phyloP scores from a whole-genome alignment of 2,113 vertebrate genomes.

The Hemichromis elongatus region DNA sequence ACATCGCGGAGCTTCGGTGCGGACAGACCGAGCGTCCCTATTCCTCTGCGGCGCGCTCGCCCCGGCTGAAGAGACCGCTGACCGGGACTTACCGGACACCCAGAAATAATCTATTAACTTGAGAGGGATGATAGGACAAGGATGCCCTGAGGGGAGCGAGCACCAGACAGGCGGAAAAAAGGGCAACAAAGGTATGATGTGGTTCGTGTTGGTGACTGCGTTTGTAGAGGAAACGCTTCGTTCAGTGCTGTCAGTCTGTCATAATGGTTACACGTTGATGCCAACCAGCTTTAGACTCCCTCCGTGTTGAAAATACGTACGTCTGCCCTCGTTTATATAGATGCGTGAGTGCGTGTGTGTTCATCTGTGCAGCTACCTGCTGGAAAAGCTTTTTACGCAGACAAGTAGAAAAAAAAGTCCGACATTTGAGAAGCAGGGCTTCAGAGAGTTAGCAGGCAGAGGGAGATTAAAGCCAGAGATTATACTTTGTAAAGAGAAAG shows the following conservation, averaged over 20 bases:
- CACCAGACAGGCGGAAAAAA: background rate
- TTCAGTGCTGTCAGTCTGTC: background rate
- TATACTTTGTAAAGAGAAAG: slow-evolving; percentile 56
- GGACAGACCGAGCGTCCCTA: background rate
- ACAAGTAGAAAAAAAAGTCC: background rate
- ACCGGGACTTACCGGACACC: slow-evolving; percentile 18
- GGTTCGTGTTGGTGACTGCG: slow-evolving; percentile 14
- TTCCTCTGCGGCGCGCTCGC: background rate
- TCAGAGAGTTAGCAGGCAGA: slow-evolving; percentile 35
- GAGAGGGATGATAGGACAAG: slow-evolving; percentile 25
- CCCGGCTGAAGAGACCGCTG: background rate
- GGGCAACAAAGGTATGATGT: slow-evolving; percentile 43
- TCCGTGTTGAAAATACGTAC: background rate
- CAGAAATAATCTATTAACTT: slow-evolving; percentile 11
- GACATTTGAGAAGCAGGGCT: slow-evolving; percentile 30
- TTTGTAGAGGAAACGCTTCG: background rate
- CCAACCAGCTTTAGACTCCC: background rate
- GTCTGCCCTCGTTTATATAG: background rate
- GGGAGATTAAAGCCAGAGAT: slow-evolving; percentile 63
- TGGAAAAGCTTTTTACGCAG: background rate
- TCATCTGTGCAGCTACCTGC: slow-evolving; percentile 23
- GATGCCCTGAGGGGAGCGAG: slow-evolving; percentile 9
- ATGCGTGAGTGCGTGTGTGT: background rate
- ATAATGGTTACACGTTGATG: background rate
- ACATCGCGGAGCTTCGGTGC: slow-evolving; percentile 32